Evolutionary conservation across 2,797 vertebrate species (phyloP), one percentile per base, ranked within the genome.

Genomic region (Myoxocephalus aenaeus): DNA sequence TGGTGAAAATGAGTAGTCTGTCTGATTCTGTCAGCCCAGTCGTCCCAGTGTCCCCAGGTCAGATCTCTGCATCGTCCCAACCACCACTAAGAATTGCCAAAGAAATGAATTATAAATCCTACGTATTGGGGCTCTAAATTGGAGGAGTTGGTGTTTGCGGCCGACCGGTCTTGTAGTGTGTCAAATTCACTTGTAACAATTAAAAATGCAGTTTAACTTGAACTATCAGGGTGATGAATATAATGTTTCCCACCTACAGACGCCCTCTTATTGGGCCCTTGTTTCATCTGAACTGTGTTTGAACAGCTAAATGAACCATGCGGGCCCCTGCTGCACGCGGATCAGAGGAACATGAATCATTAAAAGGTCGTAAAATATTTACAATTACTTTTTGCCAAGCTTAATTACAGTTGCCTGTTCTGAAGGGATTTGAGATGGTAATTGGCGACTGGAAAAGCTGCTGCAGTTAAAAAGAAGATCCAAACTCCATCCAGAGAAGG

Each of bases 311-410:
- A 81, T 66, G 56, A 79, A 86, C 62, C 74, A 36, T 54, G 75
- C 48, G 48, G 29, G 25, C 62, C 61, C 48, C 40, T 67, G 57
- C 74, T 73, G 58, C 64, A 29, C 32, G 48, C 64, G 58, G 82
- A 84, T 84, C 83, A 54, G 58, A 82, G 66, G 75, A 75, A 83
- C 72, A 79, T 69, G 58, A 90, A 84, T 91, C 72, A 87, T 90
- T 87, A 87, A 86, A 91, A 82, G 53, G 72, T 68, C 22, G 13
- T 88, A 73, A 91, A 90, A 87, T 85, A 88, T 82, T 77, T 84
- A 86, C 84, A 81, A 79, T 85, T 84, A 80, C 81, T 90, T 86
- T 86, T 83, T 88, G 80, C 71, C 75, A 70, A 53, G 58, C 75
- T 81, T 89, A 88, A 89, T 92, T 90, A 87, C 77, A 77, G 73